Percentiles rank a stretch among this genome's conserved stretches.
These are phyloP conservation scores for Hystrix cristata DNA, from an alignment of 2,113 vertebrate genomes.

Conservation along the genomic window DNA sequence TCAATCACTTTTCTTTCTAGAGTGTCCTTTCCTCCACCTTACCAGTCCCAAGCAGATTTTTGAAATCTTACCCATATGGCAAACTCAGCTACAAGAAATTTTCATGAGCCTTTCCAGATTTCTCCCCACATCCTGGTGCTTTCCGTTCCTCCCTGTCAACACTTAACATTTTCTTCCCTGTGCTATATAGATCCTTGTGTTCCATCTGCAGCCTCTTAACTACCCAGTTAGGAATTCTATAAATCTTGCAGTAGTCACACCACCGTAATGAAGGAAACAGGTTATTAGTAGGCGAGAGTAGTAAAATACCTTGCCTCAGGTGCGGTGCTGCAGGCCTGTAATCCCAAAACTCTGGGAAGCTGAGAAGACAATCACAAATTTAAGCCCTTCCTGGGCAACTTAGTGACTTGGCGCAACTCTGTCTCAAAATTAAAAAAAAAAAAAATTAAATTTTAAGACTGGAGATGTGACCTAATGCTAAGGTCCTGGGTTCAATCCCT, in stretches of 20 bases:
- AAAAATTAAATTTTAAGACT: not conserved
- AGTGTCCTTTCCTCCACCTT: not conserved
- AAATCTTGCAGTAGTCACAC: not conserved
- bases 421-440: not conserved
- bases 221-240: not conserved
- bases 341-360: too few species aligned
- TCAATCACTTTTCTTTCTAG: not conserved
- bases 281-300: not conserved
- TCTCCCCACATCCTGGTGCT: not conserved
- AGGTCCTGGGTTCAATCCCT: not conserved
- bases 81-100: not conserved
- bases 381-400: not conserved
- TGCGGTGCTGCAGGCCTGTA: too few species aligned
- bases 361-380: too few species aligned
- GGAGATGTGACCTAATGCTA: not conserved
- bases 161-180: not conserved
- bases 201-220: not conserved
- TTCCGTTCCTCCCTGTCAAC: not conserved
- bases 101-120: not conserved
- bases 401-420: not conserved
- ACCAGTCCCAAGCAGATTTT: not conserved
- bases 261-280: not conserved
- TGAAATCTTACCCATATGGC: not conserved
- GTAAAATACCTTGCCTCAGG: not conserved
- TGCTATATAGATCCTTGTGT: not conserved